These are phyloP conservation scores for Saccostrea glomerata DNA, from an alignment of 1,140 invertebrate species.

Conservation along the genomic window DNA sequence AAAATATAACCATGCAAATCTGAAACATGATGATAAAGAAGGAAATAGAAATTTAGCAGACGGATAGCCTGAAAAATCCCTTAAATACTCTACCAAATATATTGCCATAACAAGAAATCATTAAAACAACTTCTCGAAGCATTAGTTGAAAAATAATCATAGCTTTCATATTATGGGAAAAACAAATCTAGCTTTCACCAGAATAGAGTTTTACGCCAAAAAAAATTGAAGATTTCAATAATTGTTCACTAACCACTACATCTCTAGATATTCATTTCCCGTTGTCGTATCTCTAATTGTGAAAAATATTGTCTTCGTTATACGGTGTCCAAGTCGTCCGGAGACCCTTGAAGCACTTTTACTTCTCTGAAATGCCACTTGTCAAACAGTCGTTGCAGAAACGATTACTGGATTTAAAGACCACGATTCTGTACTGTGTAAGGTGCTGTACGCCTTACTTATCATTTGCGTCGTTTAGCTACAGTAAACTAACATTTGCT, in stretches of 20 bases:
- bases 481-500: too few species aligned
- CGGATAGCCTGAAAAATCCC: not conserved
- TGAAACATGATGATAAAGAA: not conserved
- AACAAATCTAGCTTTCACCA: not conserved
- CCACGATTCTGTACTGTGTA: not conserved
- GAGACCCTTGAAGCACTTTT: not conserved
- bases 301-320: not conserved
- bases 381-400: not conserved
- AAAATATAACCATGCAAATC: not conserved
- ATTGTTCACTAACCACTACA: not conserved
- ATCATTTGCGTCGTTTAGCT: too few species aligned
- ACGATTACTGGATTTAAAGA: not conserved
- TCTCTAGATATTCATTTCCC: slow-evolving; percentile 12
- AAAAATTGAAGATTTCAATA: not conserved
- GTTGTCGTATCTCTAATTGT: slow-evolving; percentile 20
- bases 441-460: too few species aligned
- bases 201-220: not conserved
- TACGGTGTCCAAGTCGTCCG: not conserved
- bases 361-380: not conserved
- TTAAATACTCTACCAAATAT: not conserved
- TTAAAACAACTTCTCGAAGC: not conserved
- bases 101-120: not conserved
- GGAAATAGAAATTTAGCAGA: not conserved
- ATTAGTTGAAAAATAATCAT: not conserved
- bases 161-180: not conserved